Percentiles rank a stretch among this genome's conserved stretches.
Conservation (phyloP, 2,888 invertebrate genomes). For the Nipponacmea schrenckii region DNA sequence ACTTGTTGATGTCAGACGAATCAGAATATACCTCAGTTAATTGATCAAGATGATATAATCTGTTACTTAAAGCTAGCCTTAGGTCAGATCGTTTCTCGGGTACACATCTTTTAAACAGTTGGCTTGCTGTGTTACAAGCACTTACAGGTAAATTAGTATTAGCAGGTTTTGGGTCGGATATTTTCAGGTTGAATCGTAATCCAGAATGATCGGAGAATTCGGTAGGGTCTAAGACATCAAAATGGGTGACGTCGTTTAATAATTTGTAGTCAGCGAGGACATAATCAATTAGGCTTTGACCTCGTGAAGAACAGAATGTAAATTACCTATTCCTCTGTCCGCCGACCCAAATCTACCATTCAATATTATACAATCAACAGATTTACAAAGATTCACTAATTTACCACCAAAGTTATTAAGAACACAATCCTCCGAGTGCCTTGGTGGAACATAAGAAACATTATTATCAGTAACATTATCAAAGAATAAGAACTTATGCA, state of each 20-base stretch:
- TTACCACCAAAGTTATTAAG: slow-evolving; percentile 14
- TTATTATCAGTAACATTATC: not conserved
- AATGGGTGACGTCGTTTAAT: slow-evolving; percentile 4
- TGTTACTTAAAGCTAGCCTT: no score
- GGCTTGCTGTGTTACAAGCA: no score
- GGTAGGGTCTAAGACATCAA: slow-evolving; percentile 13
- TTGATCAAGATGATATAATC: no score
- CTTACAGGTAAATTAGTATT: no score
- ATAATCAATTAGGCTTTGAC: slow-evolving; percentile 17
- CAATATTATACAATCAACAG: slow-evolving; percentile 12
- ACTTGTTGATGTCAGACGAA: no score
- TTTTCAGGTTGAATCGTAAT: not conserved
- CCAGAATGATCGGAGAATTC: not conserved
- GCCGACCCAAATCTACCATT: slow-evolving; percentile 16
- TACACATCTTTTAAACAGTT: no score
- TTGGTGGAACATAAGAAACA: not conserved
- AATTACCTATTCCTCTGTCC: slow-evolving; percentile 5
- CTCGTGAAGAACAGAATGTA: slow-evolving; percentile 6
- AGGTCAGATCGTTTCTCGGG: no score
- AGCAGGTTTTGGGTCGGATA: no score
- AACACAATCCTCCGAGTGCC: not conserved
- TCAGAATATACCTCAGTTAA: no score
- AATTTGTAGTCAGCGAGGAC: not conserved
- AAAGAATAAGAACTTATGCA: no score
- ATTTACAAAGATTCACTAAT: slow-evolving; percentile 16